These are phyloP conservation scores for Leucophenga maculata DNA, from an alignment of 2,888 invertebrate species.

Conservation along the genomic window DNA sequence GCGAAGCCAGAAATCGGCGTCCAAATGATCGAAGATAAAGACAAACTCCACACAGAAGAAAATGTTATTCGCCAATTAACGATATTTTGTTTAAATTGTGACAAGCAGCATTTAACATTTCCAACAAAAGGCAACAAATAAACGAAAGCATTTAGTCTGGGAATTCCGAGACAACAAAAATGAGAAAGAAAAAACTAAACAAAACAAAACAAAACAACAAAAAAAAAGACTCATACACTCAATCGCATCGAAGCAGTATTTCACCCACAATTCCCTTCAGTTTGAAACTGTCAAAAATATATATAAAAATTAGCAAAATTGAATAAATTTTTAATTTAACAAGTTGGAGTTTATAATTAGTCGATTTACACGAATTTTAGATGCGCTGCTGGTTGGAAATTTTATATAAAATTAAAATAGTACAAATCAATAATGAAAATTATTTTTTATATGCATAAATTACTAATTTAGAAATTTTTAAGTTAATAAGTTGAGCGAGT, in stretches of 20 bases:
- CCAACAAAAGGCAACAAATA: constrained; percentile 32
- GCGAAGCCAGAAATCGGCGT: neutral
- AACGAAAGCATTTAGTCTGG: constrained; percentile 18
- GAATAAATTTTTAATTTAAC: constrained; percentile 1
- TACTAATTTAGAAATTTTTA: too few species aligned
- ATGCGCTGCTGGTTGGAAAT: neutral
- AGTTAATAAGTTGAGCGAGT: too few species aligned
- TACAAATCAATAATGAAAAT: too few species aligned
- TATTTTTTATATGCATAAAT: too few species aligned
- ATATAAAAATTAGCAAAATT: constrained; percentile 26
- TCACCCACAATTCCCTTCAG: constrained; percentile 32
- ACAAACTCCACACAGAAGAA: constrained; percentile 11
- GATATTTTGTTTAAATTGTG: constrained; percentile 42
- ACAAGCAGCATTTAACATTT: constrained; percentile 40
- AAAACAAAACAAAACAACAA: neutral
- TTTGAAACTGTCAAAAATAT: constrained; percentile 10
- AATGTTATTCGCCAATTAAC: constrained; percentile 45
- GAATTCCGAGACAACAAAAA: constrained; percentile 33
- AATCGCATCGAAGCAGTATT: constrained; percentile 18
- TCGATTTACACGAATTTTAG: neutral
- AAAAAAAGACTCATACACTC: neutral
- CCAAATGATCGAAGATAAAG: neutral
- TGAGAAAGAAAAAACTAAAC: neutral
- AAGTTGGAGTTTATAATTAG: constrained; percentile 1
- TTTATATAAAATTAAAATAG: neutral